Base-by-base conservation (phyloP, 1,140 invertebrate species). In the Stegodyphus mimosarum region DNA sequence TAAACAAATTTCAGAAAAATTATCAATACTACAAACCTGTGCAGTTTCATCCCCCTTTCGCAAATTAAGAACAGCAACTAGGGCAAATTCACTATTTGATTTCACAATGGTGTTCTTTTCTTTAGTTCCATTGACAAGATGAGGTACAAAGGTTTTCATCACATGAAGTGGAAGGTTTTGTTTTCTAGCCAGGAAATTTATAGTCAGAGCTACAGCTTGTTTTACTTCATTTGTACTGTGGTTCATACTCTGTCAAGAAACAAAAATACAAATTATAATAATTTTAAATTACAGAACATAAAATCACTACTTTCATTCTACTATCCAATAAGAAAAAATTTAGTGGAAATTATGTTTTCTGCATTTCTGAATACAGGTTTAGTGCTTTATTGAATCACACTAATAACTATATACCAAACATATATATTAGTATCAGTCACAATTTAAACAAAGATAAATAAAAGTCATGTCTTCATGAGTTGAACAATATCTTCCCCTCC, bases 91-190 rank as follows among this genome's bases (percentile, higher is more conserved):
- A 83, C 97, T 96, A 91, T 96, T 96, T 2, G 96, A 95, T 90
- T 96, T 96, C 5, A 99, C 97, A 88, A 96, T 95, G 33, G 96
- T 94, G 91, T 99, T 99, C 91, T 98, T 99, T 91, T 99, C 98
- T 91, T 99, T 99, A 33, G 97, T 98, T 78, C 97, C 97, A 91
- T 98, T 99, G 3, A 99, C 97, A 83, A 99, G 91, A 91, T 96
- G 96, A 7, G 97, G 96, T 76, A 99, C 90, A 75, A 98, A 91
- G 17, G 93, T 90, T 89, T 94, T 96, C 53, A 97, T 91, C 80
- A 97, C 90, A 88, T 96, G 95, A 15, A 87, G 71, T 6, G 94
- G 91, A 17, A 94, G 91, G 91, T 93, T 92, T 88, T 92, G 89
- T 63, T 91, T 89, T 89, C 93, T 93, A 15, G 93, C 94, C 50